These are phyloP conservation scores for Peucedramus taeniatus DNA, from an alignment of 2,113 vertebrate species.

Conservation along the genomic window DNA sequence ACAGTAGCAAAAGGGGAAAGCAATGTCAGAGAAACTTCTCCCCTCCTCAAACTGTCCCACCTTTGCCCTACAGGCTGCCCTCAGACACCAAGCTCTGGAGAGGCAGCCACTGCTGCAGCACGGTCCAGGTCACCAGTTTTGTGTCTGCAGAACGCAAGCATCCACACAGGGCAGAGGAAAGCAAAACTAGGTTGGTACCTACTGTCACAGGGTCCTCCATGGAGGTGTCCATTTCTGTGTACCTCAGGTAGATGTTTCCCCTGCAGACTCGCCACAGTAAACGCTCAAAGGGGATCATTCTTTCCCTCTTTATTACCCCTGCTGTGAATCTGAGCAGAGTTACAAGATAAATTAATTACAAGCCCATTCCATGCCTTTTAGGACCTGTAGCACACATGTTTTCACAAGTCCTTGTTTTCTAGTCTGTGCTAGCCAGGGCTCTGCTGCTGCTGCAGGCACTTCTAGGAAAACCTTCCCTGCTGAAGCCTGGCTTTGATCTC, in stretches of 20 bases:
- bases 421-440: not conserved
- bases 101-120: not conserved
- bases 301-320: conserved; percentile 76
- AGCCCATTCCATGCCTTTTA: not conserved
- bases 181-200: not conserved
- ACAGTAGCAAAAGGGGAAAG: not conserved
- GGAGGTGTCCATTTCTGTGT: conserved; percentile 72
- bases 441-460: not conserved
- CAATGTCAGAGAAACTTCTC: not conserved
- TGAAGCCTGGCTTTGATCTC: not conserved
- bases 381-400: not conserved
- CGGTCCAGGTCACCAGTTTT: accelerated
- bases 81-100: not conserved
- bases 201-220: conserved; percentile 79
- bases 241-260: conserved; percentile 80
- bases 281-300: conserved; percentile 78
- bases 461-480: not conserved
- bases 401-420: not conserved
- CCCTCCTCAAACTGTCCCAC: not conserved
- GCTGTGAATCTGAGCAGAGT: conserved; percentile 72
- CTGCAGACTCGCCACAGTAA: conserved; percentile 79
- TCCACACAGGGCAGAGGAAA: not conserved
- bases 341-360: not conserved
- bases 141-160: not conserved
- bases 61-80: not conserved